Conservation (phyloP, 2,888 invertebrate species). For the Pseudoips prasinana region DNA sequence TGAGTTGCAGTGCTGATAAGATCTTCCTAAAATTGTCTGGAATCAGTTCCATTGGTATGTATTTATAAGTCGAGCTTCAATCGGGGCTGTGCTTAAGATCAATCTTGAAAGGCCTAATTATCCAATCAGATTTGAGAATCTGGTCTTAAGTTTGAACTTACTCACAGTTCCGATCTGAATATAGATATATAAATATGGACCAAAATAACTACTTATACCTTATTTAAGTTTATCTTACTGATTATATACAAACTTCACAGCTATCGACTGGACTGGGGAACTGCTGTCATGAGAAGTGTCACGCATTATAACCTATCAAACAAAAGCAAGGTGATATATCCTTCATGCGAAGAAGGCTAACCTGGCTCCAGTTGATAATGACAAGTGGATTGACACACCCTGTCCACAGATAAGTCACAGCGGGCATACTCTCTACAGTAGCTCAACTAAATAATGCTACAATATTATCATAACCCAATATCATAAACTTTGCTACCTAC, state of each 20-base stretch:
- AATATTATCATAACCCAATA: too few relatives aligned
- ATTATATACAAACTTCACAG: constrained; percentile 65
- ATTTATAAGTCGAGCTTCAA: too few relatives aligned
- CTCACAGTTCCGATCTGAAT: too few relatives aligned
- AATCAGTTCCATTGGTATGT: too few relatives aligned
- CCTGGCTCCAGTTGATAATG: constrained; percentile 51
- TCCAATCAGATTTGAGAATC: too few relatives aligned
- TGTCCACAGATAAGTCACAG: constrained; percentile 55
- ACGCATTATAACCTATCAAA: constrained; percentile 37
- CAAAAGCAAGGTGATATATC: constrained; percentile 47
- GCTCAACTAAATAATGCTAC: constrained; percentile 3
- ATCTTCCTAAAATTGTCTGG: too few relatives aligned
- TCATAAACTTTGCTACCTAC: too few relatives aligned
- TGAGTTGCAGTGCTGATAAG: constrained; percentile 28
- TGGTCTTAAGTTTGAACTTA: too few relatives aligned
- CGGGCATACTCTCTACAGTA: constrained; percentile 30
- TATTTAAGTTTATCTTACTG: constrained; percentile 25
- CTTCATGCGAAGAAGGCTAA: constrained; percentile 51
- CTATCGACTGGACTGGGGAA: constrained; percentile 55
- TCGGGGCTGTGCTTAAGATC: too few relatives aligned
- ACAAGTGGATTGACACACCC: constrained; percentile 46
- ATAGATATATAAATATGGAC: too few relatives aligned
- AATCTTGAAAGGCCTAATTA: too few relatives aligned
- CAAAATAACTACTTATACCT: too few relatives aligned
- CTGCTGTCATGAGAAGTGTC: constrained; percentile 47